These are phyloP conservation scores for Isoperla grammatica DNA, from an alignment of 2,888 invertebrate genomes.

Conservation along the genomic window DNA sequence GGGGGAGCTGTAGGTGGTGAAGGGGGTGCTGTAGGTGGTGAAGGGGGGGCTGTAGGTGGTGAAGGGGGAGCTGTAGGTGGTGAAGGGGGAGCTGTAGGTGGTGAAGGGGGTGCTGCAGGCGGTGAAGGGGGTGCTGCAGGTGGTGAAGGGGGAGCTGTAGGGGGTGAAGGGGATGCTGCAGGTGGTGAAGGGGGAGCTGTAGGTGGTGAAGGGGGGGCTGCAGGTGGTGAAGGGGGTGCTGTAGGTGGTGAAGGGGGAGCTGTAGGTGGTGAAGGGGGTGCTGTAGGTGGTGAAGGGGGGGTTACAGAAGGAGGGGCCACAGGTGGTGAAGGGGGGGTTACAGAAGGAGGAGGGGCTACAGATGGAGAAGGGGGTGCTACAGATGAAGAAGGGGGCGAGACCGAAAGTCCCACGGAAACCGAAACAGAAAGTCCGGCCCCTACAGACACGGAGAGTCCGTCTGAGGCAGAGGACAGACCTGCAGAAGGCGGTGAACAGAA, in stretches of 20 bases:
- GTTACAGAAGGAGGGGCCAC: constrained; percentile 33
- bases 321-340: constrained; percentile 33
- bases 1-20: constrained; percentile 35
- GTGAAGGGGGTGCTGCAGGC: not conserved
- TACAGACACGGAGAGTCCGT: constrained; percentile 8
- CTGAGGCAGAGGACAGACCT: not conserved
- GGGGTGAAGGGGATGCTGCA: too few species aligned
- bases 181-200: constrained; percentile 32
- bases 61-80: constrained; percentile 30
- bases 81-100: constrained; percentile 39
- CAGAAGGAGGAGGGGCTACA: too few species aligned
- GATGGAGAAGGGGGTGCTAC: constrained; percentile 30
- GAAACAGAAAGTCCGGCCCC: constrained; percentile 29
- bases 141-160: constrained; percentile 32
- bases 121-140: too few species aligned
- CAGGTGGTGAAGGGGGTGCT: constrained; percentile 25
- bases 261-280: constrained; percentile 28
- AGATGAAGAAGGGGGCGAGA: constrained; percentile 38
- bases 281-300: constrained; percentile 36
- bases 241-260: constrained; percentile 35
- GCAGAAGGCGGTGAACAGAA: not conserved
- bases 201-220: constrained; percentile 35
- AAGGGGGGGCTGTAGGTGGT: constrained; percentile 39
- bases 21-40: constrained; percentile 33
- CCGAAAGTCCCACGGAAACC: constrained; percentile 39